Evolutionary conservation across 1,140 invertebrate species (phyloP).

Genomic region (Listronotus oregonensis): DNA sequence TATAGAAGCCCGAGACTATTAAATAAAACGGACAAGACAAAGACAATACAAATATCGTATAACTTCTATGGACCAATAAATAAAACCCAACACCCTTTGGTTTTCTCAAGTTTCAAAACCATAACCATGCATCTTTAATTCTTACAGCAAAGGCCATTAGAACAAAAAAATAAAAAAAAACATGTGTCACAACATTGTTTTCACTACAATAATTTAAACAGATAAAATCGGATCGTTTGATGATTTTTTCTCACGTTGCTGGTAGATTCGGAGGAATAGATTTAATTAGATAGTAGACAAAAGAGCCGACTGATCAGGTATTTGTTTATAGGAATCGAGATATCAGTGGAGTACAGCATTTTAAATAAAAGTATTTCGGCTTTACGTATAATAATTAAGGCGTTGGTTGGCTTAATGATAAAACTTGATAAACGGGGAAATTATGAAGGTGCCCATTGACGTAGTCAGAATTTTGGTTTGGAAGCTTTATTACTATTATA

Average conservation of each 20-base stretch:
- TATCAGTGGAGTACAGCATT: conserved; percentile 9
- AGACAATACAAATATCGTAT: too few species aligned
- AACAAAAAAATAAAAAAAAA: conserved; percentile 21
- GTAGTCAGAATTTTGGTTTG: too few species aligned
- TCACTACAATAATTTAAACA: conserved; percentile 32
- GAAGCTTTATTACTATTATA: too few species aligned
- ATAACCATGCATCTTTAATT: conserved; percentile 29
- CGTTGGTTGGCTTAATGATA: too few species aligned
- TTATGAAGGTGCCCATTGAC: too few species aligned
- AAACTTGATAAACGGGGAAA: too few species aligned
- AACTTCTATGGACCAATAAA: conserved; percentile 1
- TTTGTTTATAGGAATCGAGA: conserved; percentile 25
- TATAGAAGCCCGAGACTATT: too few species aligned
- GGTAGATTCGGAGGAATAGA: conserved; percentile 17
- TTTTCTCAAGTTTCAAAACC: conserved; percentile 19
- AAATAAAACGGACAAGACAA: too few species aligned
- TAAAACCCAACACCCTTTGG: conserved; percentile 4
- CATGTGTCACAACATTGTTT: conserved; percentile 34
- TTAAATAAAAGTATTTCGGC: too few species aligned
- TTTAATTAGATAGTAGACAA: conserved; percentile 29
- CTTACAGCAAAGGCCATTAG: conserved; percentile 16
- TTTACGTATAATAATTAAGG: too few species aligned
- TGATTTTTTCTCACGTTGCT: conserved; percentile 37
- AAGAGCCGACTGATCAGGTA: conserved; percentile 22
- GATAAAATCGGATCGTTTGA: conserved; percentile 22